Evolutionary conservation across 2,113 vertebrate genomes (phyloP), one percentile per base, ranked within the genome.

Genomic region (Ailurus styani): DNA sequence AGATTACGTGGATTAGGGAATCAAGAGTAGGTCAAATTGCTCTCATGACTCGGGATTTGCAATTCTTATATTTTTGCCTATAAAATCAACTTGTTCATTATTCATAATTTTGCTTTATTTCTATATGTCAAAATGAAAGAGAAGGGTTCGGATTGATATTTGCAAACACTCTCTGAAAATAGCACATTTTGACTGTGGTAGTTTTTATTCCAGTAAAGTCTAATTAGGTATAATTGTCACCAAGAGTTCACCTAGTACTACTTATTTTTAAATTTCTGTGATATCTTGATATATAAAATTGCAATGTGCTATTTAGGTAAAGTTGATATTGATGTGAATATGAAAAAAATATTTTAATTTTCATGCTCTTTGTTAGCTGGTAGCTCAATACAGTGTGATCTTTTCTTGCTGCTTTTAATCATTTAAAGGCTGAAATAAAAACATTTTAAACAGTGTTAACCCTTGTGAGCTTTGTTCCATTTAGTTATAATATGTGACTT

Each of bases 21-120:
- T 73, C 18, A 45, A 70, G 52, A 87, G 31, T 27, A 95, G 57
- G 13, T 83, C 25, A 54, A 64, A 77, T 90, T 86, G 4, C 23
- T 81, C 6, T 70, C 7, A 31, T 72, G 40, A 42, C 7, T 72
- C 42, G 18, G 25, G 87, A 62, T 55, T 87, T 78, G 31, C 21
- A 72, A 17, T 73, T 87, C 68, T 72, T 88, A 60, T 9, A 17
- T 73, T 89, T 95, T 55, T 17, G 10, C 23, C 37, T 64, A 81
- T 72, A 60, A 91, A 75, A 87, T 72, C 12, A 31, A 21, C 12
- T 77, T 50, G 6, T 37, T 75, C 55, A 17, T 93, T 77, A 86
- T 93, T 70, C 37, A 72, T 77, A 87, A 47, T 50, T 83, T 90
- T 86, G 54, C 50, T 88, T 27, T 97, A 66, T 81, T 84, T 90